Evolutionary conservation across 1,140 invertebrate species (phyloP), one percentile per base, ranked within the genome.

Genomic region (Leptinotarsa texana): DNA sequence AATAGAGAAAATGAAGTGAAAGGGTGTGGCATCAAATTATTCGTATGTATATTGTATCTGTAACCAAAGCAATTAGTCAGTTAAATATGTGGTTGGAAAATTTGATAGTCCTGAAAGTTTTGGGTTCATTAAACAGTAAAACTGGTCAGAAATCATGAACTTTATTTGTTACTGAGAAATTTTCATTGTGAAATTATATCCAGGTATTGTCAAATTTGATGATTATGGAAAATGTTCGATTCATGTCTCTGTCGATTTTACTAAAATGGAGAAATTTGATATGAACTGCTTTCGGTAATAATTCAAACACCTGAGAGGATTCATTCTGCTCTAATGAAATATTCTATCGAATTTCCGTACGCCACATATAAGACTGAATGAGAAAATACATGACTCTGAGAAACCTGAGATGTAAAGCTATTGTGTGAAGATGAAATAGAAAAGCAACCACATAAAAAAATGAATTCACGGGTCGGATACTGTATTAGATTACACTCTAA

Each of bases 381-480:
- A 15, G 1, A 1, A 57, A n/a, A 57, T 57, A n/a, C 51, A 57
- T 57, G 2, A 4, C 17, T n/a, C 51, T 57, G 13, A 4, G 51
- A 57, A 17, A 57, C 51, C 13, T 57, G 33, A 33, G 33, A 6
- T 33, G 6, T n/a, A n/a, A 57, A 57, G 15, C 4, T n/a, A 57
- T 4, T 57, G 15, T 57, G n/a, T 57, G 51, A 57, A 57, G 51
- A 57, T 57, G 51, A 57, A 57, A 15, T n/a, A 6, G 51, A 57
- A n/a, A 57, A 57, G 51, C 51, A 57, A 57, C 51, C 13, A 57
- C 51, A 57, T 57, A 15, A 57, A 57, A n/a, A 57, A 57, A 57
- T 57, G 2, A 57, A 57, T n/a, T 57, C 51, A n/a, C 51, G 0
- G 1, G 11, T 57, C 13, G 51, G 13, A 57, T 15, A 57, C n/a